Conservation (phyloP, 2,797 vertebrate species). For the Gorsachius magnificus region DNA sequence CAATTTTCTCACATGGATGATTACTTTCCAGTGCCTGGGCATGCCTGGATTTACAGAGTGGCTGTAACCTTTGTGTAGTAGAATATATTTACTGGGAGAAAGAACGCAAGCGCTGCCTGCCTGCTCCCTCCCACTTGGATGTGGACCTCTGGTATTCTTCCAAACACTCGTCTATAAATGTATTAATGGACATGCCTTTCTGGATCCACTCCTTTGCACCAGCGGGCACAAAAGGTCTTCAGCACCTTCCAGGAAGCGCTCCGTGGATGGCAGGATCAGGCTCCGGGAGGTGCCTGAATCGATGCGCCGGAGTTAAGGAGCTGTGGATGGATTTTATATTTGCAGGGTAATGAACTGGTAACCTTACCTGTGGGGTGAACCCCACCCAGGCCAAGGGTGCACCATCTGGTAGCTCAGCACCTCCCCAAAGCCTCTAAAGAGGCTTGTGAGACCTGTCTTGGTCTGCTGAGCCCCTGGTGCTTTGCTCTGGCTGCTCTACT, state of each 20-base stretch:
- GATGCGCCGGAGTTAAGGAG: background rate
- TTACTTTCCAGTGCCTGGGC: background rate
- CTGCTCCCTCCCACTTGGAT: background rate
- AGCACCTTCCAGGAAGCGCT: background rate
- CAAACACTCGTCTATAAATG: background rate
- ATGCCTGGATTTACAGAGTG: background rate
- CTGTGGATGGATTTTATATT: background rate
- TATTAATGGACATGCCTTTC: background rate
- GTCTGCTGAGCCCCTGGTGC: background rate
- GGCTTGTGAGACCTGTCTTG: background rate
- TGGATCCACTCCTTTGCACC: background rate
- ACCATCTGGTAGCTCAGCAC: background rate
- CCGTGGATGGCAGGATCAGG: background rate
- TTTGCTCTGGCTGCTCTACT: background rate
- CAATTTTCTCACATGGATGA: background rate
- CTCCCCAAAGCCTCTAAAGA: background rate
- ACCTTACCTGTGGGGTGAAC: background rate
- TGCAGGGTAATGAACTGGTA: background rate
- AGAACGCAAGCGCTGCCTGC: background rate
- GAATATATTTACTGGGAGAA: background rate
- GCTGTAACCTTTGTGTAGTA: background rate
- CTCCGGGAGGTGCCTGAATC: background rate
- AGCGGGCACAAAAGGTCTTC: background rate
- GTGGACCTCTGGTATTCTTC: background rate
- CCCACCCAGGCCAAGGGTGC: background rate